Percentiles rank a stretch among this genome's conserved stretches.
These are phyloP conservation scores for Morus bassanus DNA, from an alignment of 2,797 vertebrate species.

Conservation along the genomic window DNA sequence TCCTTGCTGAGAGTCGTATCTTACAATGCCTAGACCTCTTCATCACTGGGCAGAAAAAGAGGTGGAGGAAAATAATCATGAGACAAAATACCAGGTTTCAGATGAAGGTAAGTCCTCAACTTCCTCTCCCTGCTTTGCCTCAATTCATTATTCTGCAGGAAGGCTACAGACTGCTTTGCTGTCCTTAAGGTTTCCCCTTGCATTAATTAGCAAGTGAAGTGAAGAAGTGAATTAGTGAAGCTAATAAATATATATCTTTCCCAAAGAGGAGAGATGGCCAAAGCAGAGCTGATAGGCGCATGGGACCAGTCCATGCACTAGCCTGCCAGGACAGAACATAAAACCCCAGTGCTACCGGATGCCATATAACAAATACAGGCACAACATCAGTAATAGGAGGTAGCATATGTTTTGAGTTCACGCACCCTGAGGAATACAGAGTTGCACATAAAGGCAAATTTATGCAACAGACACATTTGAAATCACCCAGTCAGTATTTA, in stretches of 20 bases:
- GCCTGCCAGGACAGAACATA: not conserved
- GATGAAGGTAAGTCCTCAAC: not conserved
- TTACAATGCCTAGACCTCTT: not conserved
- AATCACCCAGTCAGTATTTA: not conserved
- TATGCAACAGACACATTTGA: not conserved
- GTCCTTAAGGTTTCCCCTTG: not conserved
- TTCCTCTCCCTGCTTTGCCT: not conserved
- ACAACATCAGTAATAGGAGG: not conserved
- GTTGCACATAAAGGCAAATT: not conserved
- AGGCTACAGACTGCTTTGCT: not conserved
- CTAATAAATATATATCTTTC: not conserved
- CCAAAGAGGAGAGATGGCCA: not conserved
- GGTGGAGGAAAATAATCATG: not conserved
- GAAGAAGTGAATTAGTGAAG: too few relatives aligned
- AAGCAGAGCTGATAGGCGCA: not conserved
- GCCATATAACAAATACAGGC: rapidly evolving
- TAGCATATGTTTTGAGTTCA: not conserved
- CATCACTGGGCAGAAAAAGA: not conserved
- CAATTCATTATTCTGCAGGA: not conserved
- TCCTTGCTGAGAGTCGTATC: not conserved
- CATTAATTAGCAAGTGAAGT: not conserved
- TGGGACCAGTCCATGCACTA: not conserved
- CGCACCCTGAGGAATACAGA: not conserved
- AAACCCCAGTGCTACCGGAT: rapidly evolving
- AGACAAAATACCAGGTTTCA: not conserved